These are phyloP conservation scores for Chascanopsetta lugubris DNA, from an alignment of 2,113 vertebrate species.

Conservation along the genomic window DNA sequence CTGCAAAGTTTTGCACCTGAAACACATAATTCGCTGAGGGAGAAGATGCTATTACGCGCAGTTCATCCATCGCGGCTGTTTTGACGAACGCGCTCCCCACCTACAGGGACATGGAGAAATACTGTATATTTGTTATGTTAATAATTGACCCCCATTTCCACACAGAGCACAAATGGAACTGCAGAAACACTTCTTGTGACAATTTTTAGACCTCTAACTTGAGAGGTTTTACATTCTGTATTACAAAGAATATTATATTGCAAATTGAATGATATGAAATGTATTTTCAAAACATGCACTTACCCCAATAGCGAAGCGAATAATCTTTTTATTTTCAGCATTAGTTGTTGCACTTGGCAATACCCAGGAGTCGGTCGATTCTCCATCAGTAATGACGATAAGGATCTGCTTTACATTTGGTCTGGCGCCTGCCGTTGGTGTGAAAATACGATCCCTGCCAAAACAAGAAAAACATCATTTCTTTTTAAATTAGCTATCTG, in stretches of 20 bases:
- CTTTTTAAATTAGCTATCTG: not conserved
- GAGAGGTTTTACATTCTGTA: no score
- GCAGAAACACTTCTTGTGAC: no score
- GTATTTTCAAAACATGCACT: slow-evolving; percentile 4
- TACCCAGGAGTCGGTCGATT: fast-evolving
- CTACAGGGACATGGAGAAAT: slow-evolving; percentile 57
- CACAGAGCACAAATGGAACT: no score
- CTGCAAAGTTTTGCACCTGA: slow-evolving; percentile 76
- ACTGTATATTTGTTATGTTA: not conserved
- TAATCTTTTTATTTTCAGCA: slow-evolving; percentile 40
- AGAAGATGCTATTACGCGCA: slow-evolving; percentile 76
- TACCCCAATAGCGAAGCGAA: slow-evolving; percentile 78
- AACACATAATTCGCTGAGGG: slow-evolving; percentile 70
- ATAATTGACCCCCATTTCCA: not conserved
- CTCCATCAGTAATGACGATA: slow-evolving; percentile 80
- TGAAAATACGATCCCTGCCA: slow-evolving; percentile 52
- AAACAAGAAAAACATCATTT: slow-evolving; percentile 3
- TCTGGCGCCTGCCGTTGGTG: not conserved
- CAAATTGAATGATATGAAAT: no score
- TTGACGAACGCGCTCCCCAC: slow-evolving; percentile 68
- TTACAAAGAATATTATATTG: no score
- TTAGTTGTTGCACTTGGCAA: fast-evolving
- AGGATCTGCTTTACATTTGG: slow-evolving; percentile 63
- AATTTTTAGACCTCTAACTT: no score
- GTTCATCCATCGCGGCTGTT: fast-evolving